These are phyloP conservation scores for Dusona sp. DNA, from an alignment of 2,888 invertebrate genomes.

Conservation along the genomic window DNA sequence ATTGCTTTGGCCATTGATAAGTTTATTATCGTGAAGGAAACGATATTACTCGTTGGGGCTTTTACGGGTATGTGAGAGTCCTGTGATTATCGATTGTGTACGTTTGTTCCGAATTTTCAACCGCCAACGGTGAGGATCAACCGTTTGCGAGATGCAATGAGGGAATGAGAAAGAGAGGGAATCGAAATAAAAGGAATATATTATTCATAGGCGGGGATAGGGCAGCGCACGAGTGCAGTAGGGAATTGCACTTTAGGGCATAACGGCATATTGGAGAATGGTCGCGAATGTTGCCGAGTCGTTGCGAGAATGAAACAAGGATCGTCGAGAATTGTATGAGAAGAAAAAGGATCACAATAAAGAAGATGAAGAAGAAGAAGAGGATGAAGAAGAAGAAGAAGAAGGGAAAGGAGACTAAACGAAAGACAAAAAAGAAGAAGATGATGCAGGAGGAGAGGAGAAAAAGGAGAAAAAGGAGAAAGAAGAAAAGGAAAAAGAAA, in stretches of 20 bases:
- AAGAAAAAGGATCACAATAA: conserved; percentile 64
- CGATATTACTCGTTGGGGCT: conserved; percentile 16
- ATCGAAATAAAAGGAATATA: conserved; percentile 25
- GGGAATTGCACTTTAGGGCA: conserved; percentile 81
- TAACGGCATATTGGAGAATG: conserved; percentile 79
- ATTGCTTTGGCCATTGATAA: conserved; percentile 54
- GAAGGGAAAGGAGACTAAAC: conserved; percentile 21
- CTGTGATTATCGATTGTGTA: conserved; percentile 5
- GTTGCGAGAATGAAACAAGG: conserved; percentile 55
- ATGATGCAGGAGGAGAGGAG: conserved; percentile 30
- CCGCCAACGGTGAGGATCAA: neutral
- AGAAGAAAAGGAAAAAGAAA: conserved; percentile 31
- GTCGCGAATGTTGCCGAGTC: conserved; percentile 70
- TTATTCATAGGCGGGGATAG: conserved; percentile 46
- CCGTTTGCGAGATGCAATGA: neutral
- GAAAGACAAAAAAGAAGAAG: conserved; percentile 1
- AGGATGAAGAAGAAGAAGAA: conserved; percentile 54
- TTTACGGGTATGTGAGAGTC: conserved; percentile 1
- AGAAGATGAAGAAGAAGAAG: conserved; percentile 17
- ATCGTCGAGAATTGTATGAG: conserved; percentile 50
- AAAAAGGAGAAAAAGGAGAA: conserved; percentile 60
- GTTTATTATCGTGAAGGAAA: conserved; percentile 41
- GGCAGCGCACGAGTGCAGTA: conserved; percentile 64
- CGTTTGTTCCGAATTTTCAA: conserved; percentile 7
- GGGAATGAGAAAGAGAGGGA: conserved; percentile 26